phyloP scores from a whole-genome alignment of 2,113 vertebrate genomes.

The Gymnarchus niloticus region DNA sequence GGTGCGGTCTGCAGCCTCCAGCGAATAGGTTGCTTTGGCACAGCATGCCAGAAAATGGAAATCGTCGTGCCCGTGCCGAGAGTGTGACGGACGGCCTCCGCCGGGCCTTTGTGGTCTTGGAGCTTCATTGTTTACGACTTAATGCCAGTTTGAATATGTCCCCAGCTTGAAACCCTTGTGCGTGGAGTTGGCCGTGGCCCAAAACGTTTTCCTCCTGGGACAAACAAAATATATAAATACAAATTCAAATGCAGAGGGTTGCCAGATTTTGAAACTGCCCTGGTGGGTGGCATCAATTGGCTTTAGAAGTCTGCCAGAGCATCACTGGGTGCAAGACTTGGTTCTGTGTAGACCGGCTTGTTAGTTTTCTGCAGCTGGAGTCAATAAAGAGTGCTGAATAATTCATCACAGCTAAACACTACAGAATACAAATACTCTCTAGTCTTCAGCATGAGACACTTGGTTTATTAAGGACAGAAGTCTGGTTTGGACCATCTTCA shows the following conservation, averaged over 20 bases:
- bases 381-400: slow-evolving; percentile 41
- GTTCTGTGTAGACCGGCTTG: slow-evolving; percentile 15
- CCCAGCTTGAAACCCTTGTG: slow-evolving; percentile 25
- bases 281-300: slow-evolving; percentile 19
- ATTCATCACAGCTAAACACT: slow-evolving; percentile 37
- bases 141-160: slow-evolving; percentile 37
- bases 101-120: slow-evolving; percentile 20
- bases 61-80: background rate
- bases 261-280: background rate
- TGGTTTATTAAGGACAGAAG: background rate
- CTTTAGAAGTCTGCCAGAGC: slow-evolving; percentile 31
- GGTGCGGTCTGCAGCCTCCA: background rate
- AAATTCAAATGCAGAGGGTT: background rate
- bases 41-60: background rate
- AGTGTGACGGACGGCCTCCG: background rate
- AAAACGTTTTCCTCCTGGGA: slow-evolving; percentile 28
- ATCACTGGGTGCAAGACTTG: slow-evolving; percentile 6
- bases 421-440: slow-evolving; percentile 17
- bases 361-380: slow-evolving; percentile 49
- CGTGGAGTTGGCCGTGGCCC: slow-evolving; percentile 37
- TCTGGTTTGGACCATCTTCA: slow-evolving; percentile 20
- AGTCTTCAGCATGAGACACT: slow-evolving; percentile 21
- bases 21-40: background rate
- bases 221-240: slow-evolving; percentile 18
- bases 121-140: slow-evolving; percentile 45